Evolutionary conservation across 2,888 invertebrate genomes (phyloP), one percentile per base, ranked within the genome.

Genomic region (Chloroclysta siterata): DNA sequence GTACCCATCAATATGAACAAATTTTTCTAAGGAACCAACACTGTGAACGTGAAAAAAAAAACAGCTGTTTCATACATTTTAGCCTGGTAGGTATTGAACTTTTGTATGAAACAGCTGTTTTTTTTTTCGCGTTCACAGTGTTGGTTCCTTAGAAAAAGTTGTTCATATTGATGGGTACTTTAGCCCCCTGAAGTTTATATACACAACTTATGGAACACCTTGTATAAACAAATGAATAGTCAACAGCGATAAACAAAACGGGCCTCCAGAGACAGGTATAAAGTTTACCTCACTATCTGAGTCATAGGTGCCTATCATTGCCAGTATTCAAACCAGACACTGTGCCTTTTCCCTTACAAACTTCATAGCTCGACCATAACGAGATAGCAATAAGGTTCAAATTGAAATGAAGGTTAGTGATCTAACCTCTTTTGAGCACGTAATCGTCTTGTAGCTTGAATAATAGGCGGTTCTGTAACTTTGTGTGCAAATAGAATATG

Each of bases 391-490:
- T 80, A 79, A 76, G 76, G 78, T 74, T 70, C 63, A 78, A 68
- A 80, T 77, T 84, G 51, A 69, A 65, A 42, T 76, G 66, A 50
- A 67, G 60, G 33, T 14, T 15, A 59, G 66, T 66, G 70, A 71
- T 70, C 65, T 70, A 74, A 72, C 67, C 78, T 80, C 75, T 77
- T 73, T 62, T 69, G 22, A 65, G 74, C 71, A 79, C 81, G 84
- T 85, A 87, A 88, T 86, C 78, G 82, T 79, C 81, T 82, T 81
- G 82, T 80, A 75, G 83, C 84, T 83, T 82, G 88, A 88, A 89
- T 89, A 87, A 87, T 87, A 76, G 76, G 66, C 73, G 73, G 77
- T 88, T 83, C 82, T 79, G 88, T 84, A 85, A 89, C 80, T 78
- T 77, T 79, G 80, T 83, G 82, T 88, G 84, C 86, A 81, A 88